Conservation (phyloP, 2,113 vertebrate genomes). For the Atlantisia rogersi region DNA sequence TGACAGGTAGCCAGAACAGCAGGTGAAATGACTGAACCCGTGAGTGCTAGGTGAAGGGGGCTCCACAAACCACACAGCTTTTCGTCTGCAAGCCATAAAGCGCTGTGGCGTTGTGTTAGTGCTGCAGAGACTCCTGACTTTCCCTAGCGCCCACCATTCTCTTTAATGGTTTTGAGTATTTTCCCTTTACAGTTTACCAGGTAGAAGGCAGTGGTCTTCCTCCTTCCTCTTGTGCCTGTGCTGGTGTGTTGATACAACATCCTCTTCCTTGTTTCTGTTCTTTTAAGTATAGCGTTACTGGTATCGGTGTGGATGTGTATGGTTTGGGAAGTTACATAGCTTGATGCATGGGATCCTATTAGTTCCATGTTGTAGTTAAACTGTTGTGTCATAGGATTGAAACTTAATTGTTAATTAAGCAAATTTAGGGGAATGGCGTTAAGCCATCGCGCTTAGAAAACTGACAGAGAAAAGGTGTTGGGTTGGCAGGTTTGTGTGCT, state of each 20-base stretch:
- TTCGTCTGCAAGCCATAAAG: background rate
- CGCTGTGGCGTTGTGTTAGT: background rate
- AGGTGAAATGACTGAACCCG: slow-evolving; percentile 30
- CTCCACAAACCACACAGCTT: rapidly evolving
- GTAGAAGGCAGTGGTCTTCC: background rate
- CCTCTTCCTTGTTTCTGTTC: background rate
- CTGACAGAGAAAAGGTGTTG: background rate
- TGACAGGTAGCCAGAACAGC: background rate
- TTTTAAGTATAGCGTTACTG: background rate
- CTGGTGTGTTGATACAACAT: background rate
- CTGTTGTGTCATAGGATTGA: background rate
- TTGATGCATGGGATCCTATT: background rate
- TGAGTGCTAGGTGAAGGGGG: background rate
- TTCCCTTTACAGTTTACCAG: background rate
- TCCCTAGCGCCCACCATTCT: background rate
- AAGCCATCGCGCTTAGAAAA: background rate
- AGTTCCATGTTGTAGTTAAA: background rate
- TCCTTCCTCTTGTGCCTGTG: rapidly evolving
- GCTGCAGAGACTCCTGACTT: background rate
- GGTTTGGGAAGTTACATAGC: background rate
- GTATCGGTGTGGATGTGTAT: rapidly evolving
- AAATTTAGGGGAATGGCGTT: rapidly evolving
- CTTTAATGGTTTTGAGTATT: background rate
- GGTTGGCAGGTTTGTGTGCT: background rate
- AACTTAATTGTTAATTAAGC: background rate